phyloP scores from a whole-genome alignment of 2,113 vertebrate genomes.

The Anseranas semipalmata region DNA sequence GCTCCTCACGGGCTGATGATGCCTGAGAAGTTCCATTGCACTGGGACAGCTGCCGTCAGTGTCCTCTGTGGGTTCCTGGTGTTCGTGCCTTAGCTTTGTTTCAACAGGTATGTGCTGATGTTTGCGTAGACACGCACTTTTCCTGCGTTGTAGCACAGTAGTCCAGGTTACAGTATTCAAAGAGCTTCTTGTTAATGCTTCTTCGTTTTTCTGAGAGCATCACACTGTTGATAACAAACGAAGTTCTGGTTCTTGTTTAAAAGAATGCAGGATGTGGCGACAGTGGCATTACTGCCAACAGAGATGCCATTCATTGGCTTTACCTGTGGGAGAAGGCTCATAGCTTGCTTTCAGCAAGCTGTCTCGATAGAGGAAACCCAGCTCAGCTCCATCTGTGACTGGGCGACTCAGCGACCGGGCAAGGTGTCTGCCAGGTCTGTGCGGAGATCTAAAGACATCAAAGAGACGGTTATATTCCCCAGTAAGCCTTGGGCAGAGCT shows the following conservation, averaged over 20 bases:
- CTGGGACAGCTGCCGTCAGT: fast-evolving
- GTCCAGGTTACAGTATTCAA: not conserved
- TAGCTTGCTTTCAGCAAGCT: not conserved
- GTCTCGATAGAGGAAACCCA: not conserved
- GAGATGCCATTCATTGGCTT: not conserved
- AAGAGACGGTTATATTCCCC: not conserved
- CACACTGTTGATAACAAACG: not conserved
- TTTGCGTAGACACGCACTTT: not conserved
- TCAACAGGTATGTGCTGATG: not conserved
- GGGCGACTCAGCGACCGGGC: not conserved
- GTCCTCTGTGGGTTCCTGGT: not conserved
- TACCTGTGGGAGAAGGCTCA: not conserved
- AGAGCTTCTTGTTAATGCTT: not conserved
- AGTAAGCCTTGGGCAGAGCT: not conserved
- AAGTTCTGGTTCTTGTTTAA: not conserved
- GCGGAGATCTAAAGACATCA: not conserved
- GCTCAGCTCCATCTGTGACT: not conserved
- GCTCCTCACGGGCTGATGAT: not conserved
- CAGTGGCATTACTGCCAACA: not conserved
- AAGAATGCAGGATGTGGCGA: not conserved
- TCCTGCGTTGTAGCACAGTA: not conserved
- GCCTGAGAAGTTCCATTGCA: not conserved
- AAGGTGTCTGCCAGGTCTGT: not conserved
- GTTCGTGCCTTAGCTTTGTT: not conserved
- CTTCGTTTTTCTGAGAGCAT: not conserved